These are phyloP conservation scores for Gallinago paraguaiae DNA, from an alignment of 2,113 vertebrate genomes.

Conservation along the genomic window DNA sequence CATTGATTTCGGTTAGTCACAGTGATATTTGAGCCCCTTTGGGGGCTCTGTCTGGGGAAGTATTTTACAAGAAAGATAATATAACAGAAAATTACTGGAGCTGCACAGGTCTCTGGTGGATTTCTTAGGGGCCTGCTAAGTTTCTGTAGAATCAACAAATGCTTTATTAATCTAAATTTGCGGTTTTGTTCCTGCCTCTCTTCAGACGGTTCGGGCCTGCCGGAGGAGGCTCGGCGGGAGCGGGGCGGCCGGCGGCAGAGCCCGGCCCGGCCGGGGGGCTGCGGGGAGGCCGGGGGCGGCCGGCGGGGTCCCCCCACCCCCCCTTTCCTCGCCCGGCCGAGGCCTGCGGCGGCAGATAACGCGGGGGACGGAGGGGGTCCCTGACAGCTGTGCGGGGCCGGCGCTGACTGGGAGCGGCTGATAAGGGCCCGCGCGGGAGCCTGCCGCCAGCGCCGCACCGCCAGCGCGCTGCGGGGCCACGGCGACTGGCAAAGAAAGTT, in stretches of 20 bases:
- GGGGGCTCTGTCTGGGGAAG: slow-evolving; percentile 82
- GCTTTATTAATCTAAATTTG: slow-evolving; percentile 87
- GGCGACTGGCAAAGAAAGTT: slow-evolving; percentile 78
- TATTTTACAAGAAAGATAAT: slow-evolving; percentile 86
- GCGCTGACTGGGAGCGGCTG: slow-evolving; percentile 88
- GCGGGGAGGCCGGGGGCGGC: background rate
- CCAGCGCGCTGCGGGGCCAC: slow-evolving; percentile 80
- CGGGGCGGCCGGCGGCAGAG: slow-evolving; percentile 27
- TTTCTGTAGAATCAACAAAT: slow-evolving; percentile 87
- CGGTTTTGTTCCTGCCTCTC: slow-evolving; percentile 82
- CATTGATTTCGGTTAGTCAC: slow-evolving; percentile 87
- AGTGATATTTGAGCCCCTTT: slow-evolving; percentile 85
- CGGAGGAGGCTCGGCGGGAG: slow-evolving; percentile 74
- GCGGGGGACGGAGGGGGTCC: slow-evolving; percentile 76
- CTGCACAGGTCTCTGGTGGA: slow-evolving; percentile 79
- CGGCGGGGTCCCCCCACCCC: slow-evolving; percentile 56
- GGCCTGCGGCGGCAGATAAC: slow-evolving; percentile 92
- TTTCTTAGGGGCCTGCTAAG: slow-evolving; percentile 84
- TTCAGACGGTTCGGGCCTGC: slow-evolving; percentile 76
- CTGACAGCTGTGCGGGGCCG: slow-evolving; percentile 84
- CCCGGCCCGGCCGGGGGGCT: background rate
- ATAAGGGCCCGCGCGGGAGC: slow-evolving; percentile 87
- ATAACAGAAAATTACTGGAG: slow-evolving; percentile 87
- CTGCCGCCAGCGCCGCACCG: slow-evolving; percentile 68
- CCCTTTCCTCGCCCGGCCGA: slow-evolving; percentile 82